Evolutionary conservation across 1,140 invertebrate genomes (phyloP).

Genomic region (Mizuhopecten yessoensis): DNA sequence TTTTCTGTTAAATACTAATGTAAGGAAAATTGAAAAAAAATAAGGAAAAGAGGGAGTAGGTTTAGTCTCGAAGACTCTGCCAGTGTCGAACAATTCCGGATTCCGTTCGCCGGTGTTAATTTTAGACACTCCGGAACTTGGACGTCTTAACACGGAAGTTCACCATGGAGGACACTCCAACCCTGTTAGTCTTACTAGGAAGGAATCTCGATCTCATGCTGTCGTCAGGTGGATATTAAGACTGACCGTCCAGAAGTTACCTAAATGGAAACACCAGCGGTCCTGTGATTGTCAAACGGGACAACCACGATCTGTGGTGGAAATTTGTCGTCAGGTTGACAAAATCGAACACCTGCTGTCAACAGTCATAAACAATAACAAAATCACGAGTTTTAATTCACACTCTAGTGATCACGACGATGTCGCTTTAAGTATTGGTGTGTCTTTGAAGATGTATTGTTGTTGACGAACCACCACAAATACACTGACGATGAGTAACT

Average conservation of each 20-base stretch:
- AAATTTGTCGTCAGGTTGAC: not conserved
- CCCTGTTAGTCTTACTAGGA: not conserved
- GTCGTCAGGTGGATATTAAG: not conserved
- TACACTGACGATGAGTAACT: not conserved
- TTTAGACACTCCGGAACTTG: constrained; percentile 23
- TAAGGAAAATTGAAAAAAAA: too few relatives aligned
- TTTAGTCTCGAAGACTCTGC: too few relatives aligned
- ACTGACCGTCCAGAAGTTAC: not conserved
- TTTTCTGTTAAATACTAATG: too few relatives aligned
- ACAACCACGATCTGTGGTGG: not conserved
- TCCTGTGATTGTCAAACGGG: not conserved
- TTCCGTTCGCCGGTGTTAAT: not conserved
- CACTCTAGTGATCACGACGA: too few relatives aligned
- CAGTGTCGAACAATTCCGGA: too few relatives aligned
- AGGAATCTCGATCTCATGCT: not conserved
- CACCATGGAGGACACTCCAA: not conserved
- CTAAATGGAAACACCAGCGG: not conserved
- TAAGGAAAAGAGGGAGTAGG: too few relatives aligned
- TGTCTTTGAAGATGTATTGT: not conserved
- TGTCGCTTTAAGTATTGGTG: not conserved
- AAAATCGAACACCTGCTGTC: constrained; percentile 1
- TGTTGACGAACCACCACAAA: not conserved
- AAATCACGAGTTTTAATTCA: not conserved
- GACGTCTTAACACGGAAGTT: not conserved
- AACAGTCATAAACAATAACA: constrained; percentile 39